Percentiles rank a stretch among this genome's conserved stretches.
Conservation (phyloP, 2,113 vertebrate species). For the Oncorhynchus masou region DNA sequence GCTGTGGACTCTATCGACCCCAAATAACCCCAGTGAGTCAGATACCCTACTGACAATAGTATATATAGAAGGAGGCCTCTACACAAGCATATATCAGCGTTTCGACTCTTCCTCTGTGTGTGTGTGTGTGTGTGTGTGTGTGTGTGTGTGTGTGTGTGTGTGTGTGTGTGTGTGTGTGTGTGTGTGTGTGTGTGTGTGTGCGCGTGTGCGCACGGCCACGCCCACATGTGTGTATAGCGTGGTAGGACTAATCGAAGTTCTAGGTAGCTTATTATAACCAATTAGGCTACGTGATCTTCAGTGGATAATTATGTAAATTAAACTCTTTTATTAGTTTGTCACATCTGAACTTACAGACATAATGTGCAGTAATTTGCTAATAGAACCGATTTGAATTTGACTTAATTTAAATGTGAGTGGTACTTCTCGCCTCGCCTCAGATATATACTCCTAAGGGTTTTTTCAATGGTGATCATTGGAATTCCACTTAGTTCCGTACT, state of each 20-base stretch:
- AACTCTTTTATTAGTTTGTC: no score
- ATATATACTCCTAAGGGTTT: no score
- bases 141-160: neutral
- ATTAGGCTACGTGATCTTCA: no score
- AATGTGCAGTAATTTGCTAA: no score
- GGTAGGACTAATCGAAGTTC: no score
- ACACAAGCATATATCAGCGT: neutral
- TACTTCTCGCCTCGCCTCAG: no score
- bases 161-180: neutral
- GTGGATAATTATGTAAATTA: no score
- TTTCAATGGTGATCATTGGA: no score
- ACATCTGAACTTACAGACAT: no score
- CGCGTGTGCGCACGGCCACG: neutral
- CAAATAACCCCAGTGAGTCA: slow-evolving; percentile 30
- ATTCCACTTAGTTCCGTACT: neutral
- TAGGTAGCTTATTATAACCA: no score
- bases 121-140: neutral
- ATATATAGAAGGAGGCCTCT: neutral
- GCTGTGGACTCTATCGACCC: slow-evolving; percentile 27
- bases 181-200: neutral
- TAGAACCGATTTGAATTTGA: no score
- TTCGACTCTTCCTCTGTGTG: neutral
- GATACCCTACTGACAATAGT: neutral
- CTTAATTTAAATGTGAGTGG: no score
- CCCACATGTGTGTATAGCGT: neutral